Conservation (phyloP, 2,797 vertebrate species). For the Furcifer pardalis region DNA sequence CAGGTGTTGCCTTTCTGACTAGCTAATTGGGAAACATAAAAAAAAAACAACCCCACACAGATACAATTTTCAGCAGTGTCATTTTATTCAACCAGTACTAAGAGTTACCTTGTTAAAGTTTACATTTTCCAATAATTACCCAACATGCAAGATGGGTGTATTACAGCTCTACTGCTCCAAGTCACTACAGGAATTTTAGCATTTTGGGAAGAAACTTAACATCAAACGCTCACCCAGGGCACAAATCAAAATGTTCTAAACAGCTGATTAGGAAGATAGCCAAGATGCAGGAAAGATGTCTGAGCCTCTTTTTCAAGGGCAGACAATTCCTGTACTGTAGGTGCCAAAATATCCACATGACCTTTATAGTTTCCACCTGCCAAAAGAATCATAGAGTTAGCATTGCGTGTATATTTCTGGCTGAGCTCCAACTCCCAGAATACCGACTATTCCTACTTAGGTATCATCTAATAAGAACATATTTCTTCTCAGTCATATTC, state of each 20-base stretch:
- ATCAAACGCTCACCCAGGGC: constrained; percentile 44
- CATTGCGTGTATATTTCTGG: constrained; percentile 34
- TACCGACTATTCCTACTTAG: constrained; percentile 1
- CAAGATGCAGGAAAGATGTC: constrained; percentile 93
- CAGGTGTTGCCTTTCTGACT: neutral
- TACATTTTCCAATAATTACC: constrained; percentile 34
- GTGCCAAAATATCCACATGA: constrained; percentile 94
- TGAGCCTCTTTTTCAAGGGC: constrained; percentile 96
- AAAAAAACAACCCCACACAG: constrained; percentile 2
- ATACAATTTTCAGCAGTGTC: constrained; percentile 45
- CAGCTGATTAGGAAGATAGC: constrained; percentile 95
- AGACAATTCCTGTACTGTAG: constrained; percentile 93
- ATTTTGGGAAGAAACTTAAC: constrained; percentile 51
- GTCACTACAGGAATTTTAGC: constrained; percentile 38
- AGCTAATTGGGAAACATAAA: neutral
- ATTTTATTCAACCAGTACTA: constrained; percentile 55
- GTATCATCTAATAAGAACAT: neutral
- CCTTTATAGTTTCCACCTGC: constrained; percentile 93
- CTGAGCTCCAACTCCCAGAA: constrained; percentile 32
- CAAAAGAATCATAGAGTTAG: constrained; percentile 43
- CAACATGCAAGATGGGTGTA: constrained; percentile 57
- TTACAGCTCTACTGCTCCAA: constrained; percentile 47
- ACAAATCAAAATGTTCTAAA: constrained; percentile 91
- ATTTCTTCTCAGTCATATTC: neutral
- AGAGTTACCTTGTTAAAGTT: constrained; percentile 45